These are phyloP conservation scores for Gonatopus flavifemur DNA, from an alignment of 1,140 invertebrate species.

Conservation along the genomic window DNA sequence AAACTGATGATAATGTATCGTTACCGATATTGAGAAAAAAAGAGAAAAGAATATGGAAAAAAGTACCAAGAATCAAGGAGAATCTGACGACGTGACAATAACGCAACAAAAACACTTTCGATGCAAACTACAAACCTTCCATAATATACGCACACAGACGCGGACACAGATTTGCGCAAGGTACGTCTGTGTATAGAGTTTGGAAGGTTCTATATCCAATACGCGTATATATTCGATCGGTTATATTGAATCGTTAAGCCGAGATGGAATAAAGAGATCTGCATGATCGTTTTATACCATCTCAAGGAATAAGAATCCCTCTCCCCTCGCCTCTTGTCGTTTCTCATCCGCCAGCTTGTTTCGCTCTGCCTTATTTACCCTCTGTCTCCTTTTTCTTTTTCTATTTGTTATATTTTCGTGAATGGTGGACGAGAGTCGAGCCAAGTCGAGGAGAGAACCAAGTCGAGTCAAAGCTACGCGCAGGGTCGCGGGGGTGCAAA, in stretches of 20 bases:
- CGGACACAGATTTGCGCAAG: no score
- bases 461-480: slow-evolving; percentile 5
- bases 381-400: neutral
- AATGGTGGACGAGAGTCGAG: neutral
- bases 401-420: neutral
- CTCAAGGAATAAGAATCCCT: slow-evolving; percentile 20
- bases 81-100: slow-evolving; percentile 24
- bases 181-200: no score
- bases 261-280: slow-evolving; percentile 49
- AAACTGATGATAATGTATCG: no score
- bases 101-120: slow-evolving; percentile 41
- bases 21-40: neutral
- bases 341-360: neutral
- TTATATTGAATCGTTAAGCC: slow-evolving; percentile 60
- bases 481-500: slow-evolving; percentile 39
- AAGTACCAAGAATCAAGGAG: neutral
- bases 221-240: slow-evolving; percentile 40
- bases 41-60: neutral
- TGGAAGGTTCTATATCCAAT: no score
- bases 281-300: slow-evolving; percentile 34
- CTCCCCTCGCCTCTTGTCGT: slow-evolving; percentile 10
- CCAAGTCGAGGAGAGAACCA: slow-evolving; percentile 1
- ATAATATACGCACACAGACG: no score
- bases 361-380: neutral
- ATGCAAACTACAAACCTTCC: slow-evolving; percentile 54